Evolutionary conservation across 2,113 vertebrate genomes (phyloP), one percentile per base, ranked within the genome.

Genomic region (Anarhynchus alexandrinus): DNA sequence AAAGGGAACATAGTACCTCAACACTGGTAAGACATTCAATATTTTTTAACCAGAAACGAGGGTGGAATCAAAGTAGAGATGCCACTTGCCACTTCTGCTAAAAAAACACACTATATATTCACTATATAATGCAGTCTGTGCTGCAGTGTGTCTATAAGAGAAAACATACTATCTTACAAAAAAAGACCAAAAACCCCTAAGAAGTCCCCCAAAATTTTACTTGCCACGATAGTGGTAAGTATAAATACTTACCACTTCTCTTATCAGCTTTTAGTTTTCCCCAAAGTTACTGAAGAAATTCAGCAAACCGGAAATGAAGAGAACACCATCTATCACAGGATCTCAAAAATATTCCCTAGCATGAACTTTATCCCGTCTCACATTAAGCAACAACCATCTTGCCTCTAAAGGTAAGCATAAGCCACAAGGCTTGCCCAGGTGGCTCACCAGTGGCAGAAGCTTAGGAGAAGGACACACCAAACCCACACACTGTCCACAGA

Each of bases 171-270:
- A 9, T 7, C 11, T 78, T 15, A 59, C 11, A 61, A 36, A 54
- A 29, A 58, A 32, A 29, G 8, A 5, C 2, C 3, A 6, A 34
- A 43, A 20, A 29, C 1, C 0, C 12, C 5, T 22, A 32, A 45
- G 29, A 47, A 7, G 27, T 5, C 2, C 13, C 30, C 26, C 17
- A 3, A 22, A 67, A 30, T 36, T 76, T 76, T 52, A 40, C 3
- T n/a, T 71, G 23, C 3, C 38, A 72, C 26, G 65, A 14, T 0
- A 71, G n/a, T 7, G 7, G 27, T 4, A 20, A 69, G 40, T 40
- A 40, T 11, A 40, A 40, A 40, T 40, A 40, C 40, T 40, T 40
- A 40, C 40, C 7, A 73, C 15, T 19, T 62, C 26, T 47, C 52
- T 42, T 25, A 67, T 0, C 27, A 82, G 21, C 25, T 66, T 64